Percentiles rank a stretch among this genome's conserved stretches.
Evolutionary conservation across 2,113 vertebrate genomes (phyloP).

Genomic region (Speoplatyrhinus poulsoni): DNA sequence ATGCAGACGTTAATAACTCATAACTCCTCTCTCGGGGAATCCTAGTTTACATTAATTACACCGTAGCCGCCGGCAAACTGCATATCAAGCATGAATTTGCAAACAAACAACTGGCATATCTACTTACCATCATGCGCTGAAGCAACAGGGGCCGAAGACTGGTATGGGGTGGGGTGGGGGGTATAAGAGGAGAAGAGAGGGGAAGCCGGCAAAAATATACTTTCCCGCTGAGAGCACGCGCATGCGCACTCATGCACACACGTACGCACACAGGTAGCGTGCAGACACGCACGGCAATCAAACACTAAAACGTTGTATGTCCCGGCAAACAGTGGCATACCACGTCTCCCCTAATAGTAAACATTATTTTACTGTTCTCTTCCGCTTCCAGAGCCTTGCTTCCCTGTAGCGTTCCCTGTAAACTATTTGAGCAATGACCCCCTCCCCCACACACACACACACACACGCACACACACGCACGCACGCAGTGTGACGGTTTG

Average conservation of each 20-base stretch:
- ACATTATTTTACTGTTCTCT: no score
- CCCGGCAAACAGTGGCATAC: no score
- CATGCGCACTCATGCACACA: conserved; percentile 11
- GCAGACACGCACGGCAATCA: not conserved
- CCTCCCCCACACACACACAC: no score
- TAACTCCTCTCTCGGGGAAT: conserved; percentile 74
- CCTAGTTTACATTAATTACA: conserved; percentile 82
- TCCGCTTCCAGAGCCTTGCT: no score
- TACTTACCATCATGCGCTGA: conserved; percentile 71
- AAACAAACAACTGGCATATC: conserved; percentile 78
- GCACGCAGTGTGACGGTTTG: no score
- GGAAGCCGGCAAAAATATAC: conserved; percentile 27
- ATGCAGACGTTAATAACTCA: conserved; percentile 73
- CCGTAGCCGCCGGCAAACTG: conserved; percentile 77
- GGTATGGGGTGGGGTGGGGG: conserved; percentile 49
- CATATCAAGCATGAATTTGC: conserved; percentile 77
- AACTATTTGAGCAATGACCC: no score
- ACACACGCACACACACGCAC: no score
- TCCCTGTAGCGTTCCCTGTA: no score
- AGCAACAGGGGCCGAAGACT: conserved; percentile 64
- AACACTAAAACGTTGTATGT: no score
- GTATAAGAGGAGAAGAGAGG: conserved; percentile 15
- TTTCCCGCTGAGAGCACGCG: conserved; percentile 24
- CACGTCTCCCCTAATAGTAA: no score
- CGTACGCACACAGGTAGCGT: conserved; percentile 10